A percentile compares a stretch with the other conserved stretches of the same genome.
Conservation (phyloP, 2,888 invertebrate species). For the Xanthorhoe spadicearia region DNA sequence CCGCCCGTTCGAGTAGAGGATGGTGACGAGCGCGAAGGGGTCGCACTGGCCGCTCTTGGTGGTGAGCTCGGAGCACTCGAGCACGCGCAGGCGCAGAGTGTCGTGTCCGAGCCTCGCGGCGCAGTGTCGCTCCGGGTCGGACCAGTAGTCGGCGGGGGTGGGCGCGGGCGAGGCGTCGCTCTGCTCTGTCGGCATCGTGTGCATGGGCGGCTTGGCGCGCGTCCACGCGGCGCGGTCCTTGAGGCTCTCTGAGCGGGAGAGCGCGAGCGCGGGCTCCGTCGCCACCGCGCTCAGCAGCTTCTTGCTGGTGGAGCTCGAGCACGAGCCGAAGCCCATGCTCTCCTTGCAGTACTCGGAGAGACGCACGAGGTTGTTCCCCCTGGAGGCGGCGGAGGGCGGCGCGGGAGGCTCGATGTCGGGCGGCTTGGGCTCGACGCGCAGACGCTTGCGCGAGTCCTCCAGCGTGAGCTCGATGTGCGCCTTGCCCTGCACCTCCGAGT, state of each 20-base stretch:
- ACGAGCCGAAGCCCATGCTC: constrained; percentile 79
- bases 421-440: constrained; percentile 82
- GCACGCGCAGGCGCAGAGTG: constrained; percentile 86
- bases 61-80: constrained; percentile 94
- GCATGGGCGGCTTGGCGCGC: constrained; percentile 75
- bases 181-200: constrained; percentile 75
- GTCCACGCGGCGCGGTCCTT: constrained; percentile 78
- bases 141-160: constrained; percentile 81
- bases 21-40: constrained; percentile 93
- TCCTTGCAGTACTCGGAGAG: constrained; percentile 80
- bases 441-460: constrained; percentile 84
- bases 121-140: constrained; percentile 80
- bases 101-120: constrained; percentile 77
- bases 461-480: constrained; percentile 92
- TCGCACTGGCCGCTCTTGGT: constrained; percentile 96
- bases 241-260: constrained; percentile 80
- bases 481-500: constrained; percentile 96
- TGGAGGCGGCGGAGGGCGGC: constrained; percentile 55
- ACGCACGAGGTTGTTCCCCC: constrained; percentile 75
- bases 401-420: constrained; percentile 75
- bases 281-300: constrained; percentile 72
- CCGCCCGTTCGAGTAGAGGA: constrained; percentile 92
- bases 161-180: constrained; percentile 72
- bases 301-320: constrained; percentile 79
- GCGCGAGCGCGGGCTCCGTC: constrained; percentile 72